Evolutionary conservation across 2,113 vertebrate species (phyloP).

Genomic region (Gorsachius goisagi): DNA sequence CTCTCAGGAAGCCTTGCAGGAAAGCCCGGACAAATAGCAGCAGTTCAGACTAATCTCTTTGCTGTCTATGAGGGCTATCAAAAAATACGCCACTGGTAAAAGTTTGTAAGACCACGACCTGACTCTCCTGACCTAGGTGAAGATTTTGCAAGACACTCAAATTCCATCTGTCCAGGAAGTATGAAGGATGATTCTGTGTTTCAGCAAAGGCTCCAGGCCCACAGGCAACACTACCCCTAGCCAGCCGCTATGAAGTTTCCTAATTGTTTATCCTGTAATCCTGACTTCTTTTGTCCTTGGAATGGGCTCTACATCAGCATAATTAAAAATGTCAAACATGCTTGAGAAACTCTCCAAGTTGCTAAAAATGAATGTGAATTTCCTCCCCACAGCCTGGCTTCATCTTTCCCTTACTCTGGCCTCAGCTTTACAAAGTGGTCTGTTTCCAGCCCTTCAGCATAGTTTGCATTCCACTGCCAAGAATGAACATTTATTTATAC

Average conservation of each 20-base stretch:
- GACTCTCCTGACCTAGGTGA: constrained; percentile 1
- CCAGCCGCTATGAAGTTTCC: background rate
- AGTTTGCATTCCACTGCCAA: constrained; percentile 71
- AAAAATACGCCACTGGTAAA: background rate
- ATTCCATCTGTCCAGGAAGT: constrained; percentile 36
- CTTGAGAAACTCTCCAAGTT: constrained; percentile 64
- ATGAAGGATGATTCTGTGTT: constrained; percentile 2
- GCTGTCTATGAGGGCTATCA: background rate
- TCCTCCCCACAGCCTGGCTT: constrained; percentile 1
- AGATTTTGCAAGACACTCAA: constrained; percentile 36
- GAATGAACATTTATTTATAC: constrained; percentile 74
- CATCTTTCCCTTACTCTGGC: constrained; percentile 54
- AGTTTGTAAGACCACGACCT: background rate
- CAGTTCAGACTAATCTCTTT: background rate
- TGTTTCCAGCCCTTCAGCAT: constrained; percentile 65
- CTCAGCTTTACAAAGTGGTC: constrained; percentile 53
- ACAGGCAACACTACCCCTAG: background rate
- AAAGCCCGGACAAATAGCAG: background rate
- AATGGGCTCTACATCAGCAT: constrained; percentile 20
- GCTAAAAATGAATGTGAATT: constrained; percentile 58
- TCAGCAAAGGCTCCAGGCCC: constrained; percentile 10
- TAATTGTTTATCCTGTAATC: constrained; percentile 32
- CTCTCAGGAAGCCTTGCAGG: background rate
- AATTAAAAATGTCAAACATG: constrained; percentile 60
- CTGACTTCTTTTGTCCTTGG: constrained; percentile 44